Base-by-base conservation (phyloP, 2,113 vertebrate species). In the Ciconia boyciana region DNA sequence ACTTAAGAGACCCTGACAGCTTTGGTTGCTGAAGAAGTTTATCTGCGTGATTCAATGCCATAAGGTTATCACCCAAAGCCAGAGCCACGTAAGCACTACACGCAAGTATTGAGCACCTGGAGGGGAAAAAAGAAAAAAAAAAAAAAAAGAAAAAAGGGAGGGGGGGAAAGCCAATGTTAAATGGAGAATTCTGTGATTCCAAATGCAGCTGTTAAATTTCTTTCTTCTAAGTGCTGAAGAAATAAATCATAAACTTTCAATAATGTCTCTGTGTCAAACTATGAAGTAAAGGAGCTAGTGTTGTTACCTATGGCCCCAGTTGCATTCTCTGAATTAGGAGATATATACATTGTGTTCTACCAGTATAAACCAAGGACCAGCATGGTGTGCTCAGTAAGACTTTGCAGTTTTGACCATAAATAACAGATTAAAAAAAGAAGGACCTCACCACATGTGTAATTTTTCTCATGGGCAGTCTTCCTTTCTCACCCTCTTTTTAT, bases 1-100 rank as follows among this genome's bases (percentile, higher is more conserved):
- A 99, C 99, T 99, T 99, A 43, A 99, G 98, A 44, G 99, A 99
- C 79, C 99, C 99, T 7, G 99, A 99, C 86, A 99, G 98, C 96
- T 99, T 99, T 61, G 98, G 98, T 94, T 99, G 99, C 97, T 99
- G 99, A 76, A 99, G 98, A 76, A 99, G 99, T 92, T 99, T 99
- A 87, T 99, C 99, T 54, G 99, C 99, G 1, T 99, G 99, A 94
- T 98, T 99, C 87, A 99, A 93, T 87, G 99, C 99, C 99, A 99
- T 99, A 29, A 99, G 98, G 97, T 99, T 99, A 95, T 99, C 99
- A 20, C 99, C 99, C 96, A 99, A 95, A 61, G 99, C 99, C 94
- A 99, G 97, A 17, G 99, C 99, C 90, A 99, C 99, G 0, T 99
- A 99, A 16, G 99, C 98, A 68, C 99, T 99, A 75, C 99, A 99